These are phyloP conservation scores for Falco berigora DNA, from an alignment of 2,797 vertebrate genomes.

Conservation along the genomic window DNA sequence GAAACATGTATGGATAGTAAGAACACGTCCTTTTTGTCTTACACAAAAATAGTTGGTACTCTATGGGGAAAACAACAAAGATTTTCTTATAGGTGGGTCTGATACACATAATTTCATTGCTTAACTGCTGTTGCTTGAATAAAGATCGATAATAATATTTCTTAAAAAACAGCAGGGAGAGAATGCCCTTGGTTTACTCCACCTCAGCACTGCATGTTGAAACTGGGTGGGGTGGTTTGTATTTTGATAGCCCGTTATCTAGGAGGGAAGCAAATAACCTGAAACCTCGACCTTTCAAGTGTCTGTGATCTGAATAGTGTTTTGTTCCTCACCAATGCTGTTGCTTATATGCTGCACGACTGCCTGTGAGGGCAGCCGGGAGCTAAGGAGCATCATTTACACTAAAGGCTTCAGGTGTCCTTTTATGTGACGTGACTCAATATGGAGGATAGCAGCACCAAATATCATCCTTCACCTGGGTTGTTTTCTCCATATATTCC, in stretches of 20 bases:
- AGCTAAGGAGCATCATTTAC: neutral
- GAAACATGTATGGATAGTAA: accelerated
- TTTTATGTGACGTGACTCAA: neutral
- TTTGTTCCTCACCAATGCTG: neutral
- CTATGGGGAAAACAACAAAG: neutral
- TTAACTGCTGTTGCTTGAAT: neutral
- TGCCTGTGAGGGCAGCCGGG: neutral
- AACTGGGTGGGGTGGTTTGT: slow-evolving; percentile 34
- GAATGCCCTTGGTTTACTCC: neutral
- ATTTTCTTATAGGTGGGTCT: neutral
- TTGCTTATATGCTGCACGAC: neutral
- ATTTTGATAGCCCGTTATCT: slow-evolving; percentile 20
- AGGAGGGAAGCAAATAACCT: slow-evolving; percentile 4
- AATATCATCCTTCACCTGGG: neutral
- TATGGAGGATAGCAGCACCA: neutral
- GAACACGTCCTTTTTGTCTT: neutral
- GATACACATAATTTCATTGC: neutral
- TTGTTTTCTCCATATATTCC: neutral
- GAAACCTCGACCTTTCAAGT: neutral
- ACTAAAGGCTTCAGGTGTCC: neutral
- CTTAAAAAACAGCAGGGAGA: neutral
- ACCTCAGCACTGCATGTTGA: neutral
- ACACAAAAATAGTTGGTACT: neutral
- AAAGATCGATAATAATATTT: neutral
- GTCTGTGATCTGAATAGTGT: neutral